Conservation (phyloP, 2,888 invertebrate species). For the Ischnura elegans region DNA sequence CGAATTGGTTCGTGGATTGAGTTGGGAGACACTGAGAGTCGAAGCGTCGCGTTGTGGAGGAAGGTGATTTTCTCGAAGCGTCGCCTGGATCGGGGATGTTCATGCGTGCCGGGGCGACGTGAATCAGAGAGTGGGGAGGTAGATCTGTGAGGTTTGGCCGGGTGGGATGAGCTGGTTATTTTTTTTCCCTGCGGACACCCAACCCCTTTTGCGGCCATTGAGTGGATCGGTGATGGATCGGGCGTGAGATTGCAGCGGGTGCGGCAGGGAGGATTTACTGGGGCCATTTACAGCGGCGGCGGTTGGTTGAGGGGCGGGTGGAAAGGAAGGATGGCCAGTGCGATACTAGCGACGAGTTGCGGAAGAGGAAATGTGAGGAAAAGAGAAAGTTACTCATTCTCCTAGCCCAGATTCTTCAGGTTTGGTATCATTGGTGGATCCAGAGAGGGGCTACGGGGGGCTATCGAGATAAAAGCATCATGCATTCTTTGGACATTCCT, state of each 20-base stretch:
- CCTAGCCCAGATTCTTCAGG: too few species aligned
- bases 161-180: background rate
- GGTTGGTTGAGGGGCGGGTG: background rate
- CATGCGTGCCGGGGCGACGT: background rate
- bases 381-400: too few species aligned
- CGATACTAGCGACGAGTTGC: too few species aligned
- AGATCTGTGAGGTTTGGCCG: background rate
- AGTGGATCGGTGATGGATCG: conserved; percentile 19
- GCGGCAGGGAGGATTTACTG: background rate
- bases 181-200: background rate
- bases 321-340: background rate
- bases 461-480: too few species aligned
- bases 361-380: too few species aligned
- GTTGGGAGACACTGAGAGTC: background rate
- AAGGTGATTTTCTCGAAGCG: background rate
- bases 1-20: background rate
- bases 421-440: too few species aligned
- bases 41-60: background rate
- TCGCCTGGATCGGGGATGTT: background rate
- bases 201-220: background rate
- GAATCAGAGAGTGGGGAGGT: background rate
- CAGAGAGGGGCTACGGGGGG: too few species aligned
- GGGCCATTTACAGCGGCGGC: background rate
- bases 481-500: too few species aligned
- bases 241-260: conserved; percentile 44